Conservation (phyloP, 2,797 vertebrate species). For the Balearica regulorum region DNA sequence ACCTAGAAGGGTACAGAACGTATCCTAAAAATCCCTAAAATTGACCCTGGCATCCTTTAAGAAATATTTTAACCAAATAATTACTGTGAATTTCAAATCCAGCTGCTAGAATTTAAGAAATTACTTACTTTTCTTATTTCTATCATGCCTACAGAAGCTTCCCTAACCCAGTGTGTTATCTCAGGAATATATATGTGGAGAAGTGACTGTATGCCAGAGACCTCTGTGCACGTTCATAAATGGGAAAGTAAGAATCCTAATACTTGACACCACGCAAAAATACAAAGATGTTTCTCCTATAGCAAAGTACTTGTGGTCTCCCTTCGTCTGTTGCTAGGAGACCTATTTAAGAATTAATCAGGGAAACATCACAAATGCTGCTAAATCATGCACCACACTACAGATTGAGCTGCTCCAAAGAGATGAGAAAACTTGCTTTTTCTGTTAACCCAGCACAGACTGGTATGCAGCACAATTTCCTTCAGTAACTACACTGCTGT, state of each 20-base stretch:
- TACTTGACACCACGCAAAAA: background rate
- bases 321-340: conserved; percentile 71
- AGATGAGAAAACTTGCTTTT: conserved; percentile 4
- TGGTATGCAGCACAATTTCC: conserved; percentile 23
- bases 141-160: background rate
- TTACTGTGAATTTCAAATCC: background rate
- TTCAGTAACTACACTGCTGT: background rate
- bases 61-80: background rate
- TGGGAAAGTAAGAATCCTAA: background rate
- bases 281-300: conserved; percentile 16
- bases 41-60: background rate
- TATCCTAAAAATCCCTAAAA: background rate
- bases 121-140: background rate
- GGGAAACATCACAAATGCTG: conserved; percentile 57
- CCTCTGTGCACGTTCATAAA: background rate
- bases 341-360: conserved; percentile 68
- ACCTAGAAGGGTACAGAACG: background rate
- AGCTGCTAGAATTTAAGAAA: background rate
- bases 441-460: conserved; percentile 16
- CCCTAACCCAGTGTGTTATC: background rate
- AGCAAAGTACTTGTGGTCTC: conserved; percentile 24
- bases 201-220: background rate
- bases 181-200: background rate
- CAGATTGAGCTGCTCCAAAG: conserved; percentile 47
- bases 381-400: conserved; percentile 55